Base-by-base conservation (phyloP, 2,888 invertebrate genomes). In the Phyto melanocephala region DNA sequence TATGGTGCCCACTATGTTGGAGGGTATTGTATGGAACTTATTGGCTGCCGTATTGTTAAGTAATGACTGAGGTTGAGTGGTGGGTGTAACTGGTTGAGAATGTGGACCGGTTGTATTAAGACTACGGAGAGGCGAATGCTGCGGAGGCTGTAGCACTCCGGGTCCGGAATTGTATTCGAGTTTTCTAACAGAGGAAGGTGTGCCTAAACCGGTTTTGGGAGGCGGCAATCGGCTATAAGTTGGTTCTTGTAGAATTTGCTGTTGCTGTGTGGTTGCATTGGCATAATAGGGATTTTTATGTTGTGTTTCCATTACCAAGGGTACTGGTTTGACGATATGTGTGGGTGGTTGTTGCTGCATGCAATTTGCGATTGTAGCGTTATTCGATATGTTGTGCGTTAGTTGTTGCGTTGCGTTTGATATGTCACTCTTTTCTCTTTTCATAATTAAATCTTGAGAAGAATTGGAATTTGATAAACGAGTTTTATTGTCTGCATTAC, bases 361-460 rank as follows among this genome's bases (percentile, higher is more conserved):
- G 28, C 40, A 76, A 15, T 45, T 60, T 58, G 77, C 50, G 58
- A 80, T 68, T 58, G 67, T 42, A 78, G 76, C 68, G 45, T 62
- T 81, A 56, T 65, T 15, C 17, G 84, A 81, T 74, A 80, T 77
- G 77, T 79, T 74, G 60, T 56, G 54, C n/a, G 80, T 77, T 80
- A 42, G 67, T 35, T 35, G 54, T 20, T 65, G 76, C 72, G 77
- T 78, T 56, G 74, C 68, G 65, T 81, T 86, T 86, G 88, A 90
- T 90, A 90, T 88, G 91, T 91, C 90, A 92, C 92, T 92, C 90
- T 93, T 92, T 92, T 92, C 92, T 90, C 91, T 92, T 92, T 90
- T 91, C 0, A 88, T 80, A 45, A 86, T 15, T 3, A 77, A 65
- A n/a, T 87, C 86, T 37, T 85, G 83, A 20, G 85, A 81, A 7